Evolutionary conservation across 2,797 vertebrate species (phyloP).

Genomic region (Dallia pectoralis): DNA sequence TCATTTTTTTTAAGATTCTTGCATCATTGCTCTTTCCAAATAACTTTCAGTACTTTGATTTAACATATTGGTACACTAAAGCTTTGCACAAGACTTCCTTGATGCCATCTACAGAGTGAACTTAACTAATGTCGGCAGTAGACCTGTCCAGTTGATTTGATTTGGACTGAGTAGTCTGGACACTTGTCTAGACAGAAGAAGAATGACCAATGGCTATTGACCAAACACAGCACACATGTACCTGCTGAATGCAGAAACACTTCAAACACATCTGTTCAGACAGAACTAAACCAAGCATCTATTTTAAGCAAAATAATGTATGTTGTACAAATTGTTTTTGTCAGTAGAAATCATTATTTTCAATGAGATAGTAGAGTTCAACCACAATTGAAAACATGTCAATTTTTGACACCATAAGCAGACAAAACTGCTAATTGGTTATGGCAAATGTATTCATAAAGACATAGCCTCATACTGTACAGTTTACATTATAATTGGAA

Average conservation of each 20-base stretch:
- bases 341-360: not conserved
- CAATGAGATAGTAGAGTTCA: not conserved
- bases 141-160: slow-evolving; percentile 45
- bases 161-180: slow-evolving; percentile 33
- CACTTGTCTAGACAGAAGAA: slow-evolving; percentile 40
- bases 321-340: slow-evolving; percentile 21
- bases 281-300: slow-evolving; percentile 6
- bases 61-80: not conserved
- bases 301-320: not conserved
- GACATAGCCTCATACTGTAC: slow-evolving; percentile 14
- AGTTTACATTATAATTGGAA: slow-evolving; percentile 1
- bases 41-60: slow-evolving; percentile 10
- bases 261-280: slow-evolving; percentile 25
- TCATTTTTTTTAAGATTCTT: slow-evolving; percentile 34
- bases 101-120: slow-evolving; percentile 6
- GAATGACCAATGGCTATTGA: slow-evolving; percentile 32
- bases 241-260: not conserved
- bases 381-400: slow-evolving; percentile 22
- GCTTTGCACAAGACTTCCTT: not conserved
- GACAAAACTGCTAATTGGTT: slow-evolving; percentile 21
- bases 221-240: slow-evolving; percentile 25
- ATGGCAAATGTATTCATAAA: slow-evolving; percentile 30
- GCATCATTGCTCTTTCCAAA: slow-evolving; percentile 12
- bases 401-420: slow-evolving; percentile 26
- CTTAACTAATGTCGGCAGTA: slow-evolving; percentile 18